phyloP scores from a whole-genome alignment of 2,797 vertebrate species.

The Coendou prehensilis region DNA sequence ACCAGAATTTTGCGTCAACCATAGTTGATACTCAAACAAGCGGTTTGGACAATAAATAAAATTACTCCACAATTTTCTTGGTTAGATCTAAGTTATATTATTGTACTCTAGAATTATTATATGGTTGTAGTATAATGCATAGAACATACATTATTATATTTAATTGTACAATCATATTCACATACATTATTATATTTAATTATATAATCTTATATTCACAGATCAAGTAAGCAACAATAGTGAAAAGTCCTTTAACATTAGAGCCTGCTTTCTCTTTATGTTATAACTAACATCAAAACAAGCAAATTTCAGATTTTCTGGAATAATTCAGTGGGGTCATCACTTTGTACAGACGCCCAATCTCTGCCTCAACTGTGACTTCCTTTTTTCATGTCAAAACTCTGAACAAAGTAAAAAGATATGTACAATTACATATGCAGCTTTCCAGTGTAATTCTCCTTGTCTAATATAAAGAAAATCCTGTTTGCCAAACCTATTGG shows the following conservation, averaged over 20 bases:
- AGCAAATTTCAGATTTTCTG: not conserved
- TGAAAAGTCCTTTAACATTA: not conserved
- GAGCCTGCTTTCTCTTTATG: constrained; percentile 5
- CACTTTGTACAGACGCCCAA: not conserved
- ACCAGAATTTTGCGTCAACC: not conserved
- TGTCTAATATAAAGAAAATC: constrained; percentile 44
- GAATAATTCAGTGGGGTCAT: not conserved
- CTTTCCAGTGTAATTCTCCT: constrained; percentile 82
- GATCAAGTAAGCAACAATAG: not conserved
- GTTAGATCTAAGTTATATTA: not conserved
- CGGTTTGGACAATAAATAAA: constrained; percentile 41
- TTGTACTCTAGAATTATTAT: not conserved
- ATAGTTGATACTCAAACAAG: not conserved
- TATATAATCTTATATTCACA: not conserved
- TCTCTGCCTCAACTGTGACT: constrained; percentile 72
- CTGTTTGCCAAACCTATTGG: constrained; percentile 83
- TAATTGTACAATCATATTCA: not conserved
- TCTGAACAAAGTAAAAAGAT: constrained; percentile 83
- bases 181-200: not conserved
- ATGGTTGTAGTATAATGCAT: not conserved
- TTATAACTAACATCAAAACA: not conserved
- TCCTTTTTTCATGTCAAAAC: constrained; percentile 81
- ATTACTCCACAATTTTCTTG: not conserved
- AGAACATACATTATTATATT: not conserved
- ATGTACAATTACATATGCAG: constrained; percentile 84